phyloP scores from a whole-genome alignment of 1,140 invertebrate species.

The Drosophila malerkotliana region DNA sequence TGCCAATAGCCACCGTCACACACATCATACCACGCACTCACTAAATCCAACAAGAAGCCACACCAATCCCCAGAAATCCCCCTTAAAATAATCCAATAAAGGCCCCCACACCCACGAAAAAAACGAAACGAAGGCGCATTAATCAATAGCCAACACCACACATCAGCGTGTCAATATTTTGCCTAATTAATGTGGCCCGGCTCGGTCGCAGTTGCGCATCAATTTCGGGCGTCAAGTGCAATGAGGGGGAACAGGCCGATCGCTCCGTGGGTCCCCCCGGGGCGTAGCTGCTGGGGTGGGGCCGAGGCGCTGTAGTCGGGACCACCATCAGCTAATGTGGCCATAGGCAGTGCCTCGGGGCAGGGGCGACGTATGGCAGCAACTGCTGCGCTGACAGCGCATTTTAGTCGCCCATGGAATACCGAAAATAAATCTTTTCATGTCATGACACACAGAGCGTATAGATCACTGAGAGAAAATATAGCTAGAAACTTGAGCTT shows the following conservation, averaged over 20 bases:
- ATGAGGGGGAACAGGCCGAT: slow-evolving; percentile 25
- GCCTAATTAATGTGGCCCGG: slow-evolving; percentile 76
- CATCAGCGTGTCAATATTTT: slow-evolving; percentile 74
- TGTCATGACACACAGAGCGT: slow-evolving; percentile 56
- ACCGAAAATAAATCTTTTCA: slow-evolving; percentile 77
- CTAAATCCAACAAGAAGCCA: slow-evolving; percentile 13
- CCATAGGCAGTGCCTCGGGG: neutral
- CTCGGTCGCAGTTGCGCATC: slow-evolving; percentile 55
- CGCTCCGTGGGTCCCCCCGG: slow-evolving; percentile 36
- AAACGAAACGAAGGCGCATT: slow-evolving; percentile 30
- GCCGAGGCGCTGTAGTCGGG: slow-evolving; percentile 5
- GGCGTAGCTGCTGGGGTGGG: neutral
- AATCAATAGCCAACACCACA: slow-evolving; percentile 68
- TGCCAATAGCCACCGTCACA: neutral
- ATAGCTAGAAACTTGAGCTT: too few species aligned
- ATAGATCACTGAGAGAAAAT: slow-evolving; percentile 7
- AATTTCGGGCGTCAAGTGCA: slow-evolving; percentile 75
- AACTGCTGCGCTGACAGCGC: slow-evolving; percentile 77
- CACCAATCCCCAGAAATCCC: slow-evolving; percentile 10
- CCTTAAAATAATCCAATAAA: slow-evolving; percentile 56
- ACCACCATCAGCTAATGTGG: slow-evolving; percentile 69
- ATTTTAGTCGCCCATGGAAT: slow-evolving; percentile 73
- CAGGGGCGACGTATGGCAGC: slow-evolving; percentile 64
- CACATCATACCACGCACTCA: neutral
- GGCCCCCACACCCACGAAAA: slow-evolving; percentile 17